Evolutionary conservation across 1,140 invertebrate species (phyloP).

Genomic region (Archegozetes longisetosus): DNA sequence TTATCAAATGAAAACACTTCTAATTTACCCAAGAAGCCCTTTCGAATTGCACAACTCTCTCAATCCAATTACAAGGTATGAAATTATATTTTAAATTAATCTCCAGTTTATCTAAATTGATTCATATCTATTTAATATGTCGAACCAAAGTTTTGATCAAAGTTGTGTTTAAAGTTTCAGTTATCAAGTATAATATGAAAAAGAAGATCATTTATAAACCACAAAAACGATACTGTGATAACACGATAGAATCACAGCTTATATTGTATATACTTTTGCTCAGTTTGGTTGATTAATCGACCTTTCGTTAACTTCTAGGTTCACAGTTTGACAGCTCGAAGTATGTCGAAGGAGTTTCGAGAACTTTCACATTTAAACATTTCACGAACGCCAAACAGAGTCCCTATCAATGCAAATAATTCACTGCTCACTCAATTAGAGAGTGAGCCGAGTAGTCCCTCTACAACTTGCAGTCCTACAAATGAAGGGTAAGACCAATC

Average conservation of each 20-base stretch:
- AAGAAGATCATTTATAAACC: no score
- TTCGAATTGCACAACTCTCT: no score
- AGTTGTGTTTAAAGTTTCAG: no score
- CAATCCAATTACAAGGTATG: neutral
- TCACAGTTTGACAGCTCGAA: slow-evolving; percentile 63
- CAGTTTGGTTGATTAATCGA: no score
- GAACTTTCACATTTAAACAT: slow-evolving; percentile 37
- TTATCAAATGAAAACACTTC: neutral
- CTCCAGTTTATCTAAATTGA: no score
- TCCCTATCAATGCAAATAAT: slow-evolving; percentile 9
- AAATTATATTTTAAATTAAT: neutral
- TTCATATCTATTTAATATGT: no score
- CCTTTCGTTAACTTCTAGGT: slow-evolving; percentile 35
- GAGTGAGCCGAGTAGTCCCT: slow-evolving; percentile 8
- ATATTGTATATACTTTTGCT: no score
- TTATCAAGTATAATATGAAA: no score
- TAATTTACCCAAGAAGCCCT: no score
- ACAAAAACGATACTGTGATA: no score
- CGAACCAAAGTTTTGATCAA: no score
- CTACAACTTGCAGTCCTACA: slow-evolving; percentile 6
- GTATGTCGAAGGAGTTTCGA: slow-evolving; percentile 52
- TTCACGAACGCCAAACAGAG: slow-evolving; percentile 22
- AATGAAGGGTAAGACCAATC: slow-evolving; percentile 1
- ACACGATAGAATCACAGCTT: no score
- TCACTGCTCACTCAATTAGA: slow-evolving; percentile 12